Percentiles rank a stretch among this genome's conserved stretches.
Evolutionary conservation across 2,797 vertebrate genomes (phyloP).

Genomic region (Emys orbicularis): DNA sequence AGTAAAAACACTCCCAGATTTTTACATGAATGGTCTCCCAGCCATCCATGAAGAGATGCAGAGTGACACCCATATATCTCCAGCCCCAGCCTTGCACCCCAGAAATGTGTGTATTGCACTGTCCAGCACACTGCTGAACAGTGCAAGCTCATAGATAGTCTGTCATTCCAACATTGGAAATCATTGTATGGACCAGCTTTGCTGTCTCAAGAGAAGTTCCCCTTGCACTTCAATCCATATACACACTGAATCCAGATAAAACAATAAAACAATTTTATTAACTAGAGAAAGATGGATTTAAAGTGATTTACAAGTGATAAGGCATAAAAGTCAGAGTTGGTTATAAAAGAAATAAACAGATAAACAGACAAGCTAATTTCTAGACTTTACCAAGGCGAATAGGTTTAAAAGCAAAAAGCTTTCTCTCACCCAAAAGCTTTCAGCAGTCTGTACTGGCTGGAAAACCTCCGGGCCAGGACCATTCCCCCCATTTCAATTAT

Average conservation of each 20-base stretch:
- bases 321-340: background rate
- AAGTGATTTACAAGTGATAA: background rate
- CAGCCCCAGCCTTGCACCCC: background rate
- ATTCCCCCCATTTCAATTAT: background rate
- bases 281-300: background rate
- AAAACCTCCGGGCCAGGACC: background rate
- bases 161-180: background rate
- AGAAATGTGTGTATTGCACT: too few relatives aligned
- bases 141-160: background rate
- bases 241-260: background rate
- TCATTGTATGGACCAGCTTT: background rate
- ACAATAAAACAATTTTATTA: background rate
- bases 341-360: background rate
- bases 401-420: background rate
- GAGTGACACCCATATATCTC: background rate
- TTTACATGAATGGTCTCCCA: background rate
- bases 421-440: background rate
- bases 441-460: background rate
- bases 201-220: background rate
- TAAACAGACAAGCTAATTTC: background rate
- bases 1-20: background rate
- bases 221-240: background rate
- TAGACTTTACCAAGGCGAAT: background rate
- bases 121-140: background rate
- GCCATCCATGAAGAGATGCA: background rate